Percentiles rank a stretch among this genome's conserved stretches.
These are phyloP conservation scores for Mastomys coucha DNA, from an alignment of 2,113 vertebrate genomes.

Conservation along the genomic window DNA sequence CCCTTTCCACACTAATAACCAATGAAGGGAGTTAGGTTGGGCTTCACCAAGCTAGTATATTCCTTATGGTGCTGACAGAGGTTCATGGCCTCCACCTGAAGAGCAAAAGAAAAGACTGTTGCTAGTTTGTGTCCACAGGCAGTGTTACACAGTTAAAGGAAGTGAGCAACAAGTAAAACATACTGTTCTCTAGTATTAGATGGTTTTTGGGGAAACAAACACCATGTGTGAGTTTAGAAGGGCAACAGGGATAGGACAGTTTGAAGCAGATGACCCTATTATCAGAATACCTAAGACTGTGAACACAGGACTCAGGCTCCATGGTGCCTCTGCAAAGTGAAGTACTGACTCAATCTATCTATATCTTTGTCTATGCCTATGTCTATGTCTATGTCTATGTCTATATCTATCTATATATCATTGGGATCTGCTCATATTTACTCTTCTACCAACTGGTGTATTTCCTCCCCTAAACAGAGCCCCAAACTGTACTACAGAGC, in stretches of 20 bases:
- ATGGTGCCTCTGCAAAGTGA: not conserved
- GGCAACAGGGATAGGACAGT: not conserved
- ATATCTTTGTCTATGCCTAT: too few relatives aligned
- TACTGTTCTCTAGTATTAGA: not conserved
- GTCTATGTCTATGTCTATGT: too few relatives aligned
- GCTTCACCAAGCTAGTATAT: not conserved
- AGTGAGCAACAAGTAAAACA: not conserved
- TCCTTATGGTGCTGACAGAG: not conserved
- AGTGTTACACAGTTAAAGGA: not conserved
- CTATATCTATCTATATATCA: too few relatives aligned
- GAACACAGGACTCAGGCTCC: not conserved
- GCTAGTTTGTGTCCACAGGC: slow-evolving; percentile 2
- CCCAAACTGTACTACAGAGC: not conserved
- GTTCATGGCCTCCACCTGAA: not conserved
- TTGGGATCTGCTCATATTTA: too few relatives aligned
- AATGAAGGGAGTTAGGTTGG: not conserved
- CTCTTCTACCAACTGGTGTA: not conserved
- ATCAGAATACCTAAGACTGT: slow-evolving; percentile 12
- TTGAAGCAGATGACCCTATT: not conserved
- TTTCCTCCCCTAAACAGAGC: not conserved
- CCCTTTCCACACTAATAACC: not conserved
- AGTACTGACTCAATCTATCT: not conserved
- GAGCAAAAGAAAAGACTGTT: not conserved
- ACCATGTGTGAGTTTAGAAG: not conserved
- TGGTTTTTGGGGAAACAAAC: slow-evolving; percentile 49